Percentiles rank a stretch among this genome's conserved stretches.
These are phyloP conservation scores for Microplitis manilae DNA, from an alignment of 2,888 invertebrate genomes.

Conservation along the genomic window DNA sequence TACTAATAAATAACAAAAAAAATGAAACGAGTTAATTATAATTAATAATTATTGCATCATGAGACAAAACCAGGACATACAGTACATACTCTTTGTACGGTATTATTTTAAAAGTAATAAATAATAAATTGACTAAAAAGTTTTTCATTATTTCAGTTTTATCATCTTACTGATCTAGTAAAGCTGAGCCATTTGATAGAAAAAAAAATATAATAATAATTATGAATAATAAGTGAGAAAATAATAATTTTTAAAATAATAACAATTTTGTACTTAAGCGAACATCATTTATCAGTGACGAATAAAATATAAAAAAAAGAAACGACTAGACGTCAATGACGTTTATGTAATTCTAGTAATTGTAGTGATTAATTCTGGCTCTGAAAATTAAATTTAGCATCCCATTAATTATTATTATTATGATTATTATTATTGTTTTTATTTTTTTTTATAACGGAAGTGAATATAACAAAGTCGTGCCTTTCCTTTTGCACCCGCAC, in stretches of 20 bases:
- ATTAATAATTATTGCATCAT: slow-evolving; percentile 9
- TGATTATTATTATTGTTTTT: slow-evolving; percentile 32
- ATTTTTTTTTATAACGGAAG: slow-evolving; percentile 40
- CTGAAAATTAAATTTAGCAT: slow-evolving; percentile 40
- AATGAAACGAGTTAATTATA: slow-evolving; percentile 29
- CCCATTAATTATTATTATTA: slow-evolving; percentile 27
- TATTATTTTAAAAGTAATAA: neutral
- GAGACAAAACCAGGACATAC: slow-evolving; percentile 23
- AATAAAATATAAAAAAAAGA: slow-evolving; percentile 32
- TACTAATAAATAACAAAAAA: slow-evolving; percentile 46
- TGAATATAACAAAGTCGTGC: slow-evolving; percentile 48
- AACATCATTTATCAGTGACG: slow-evolving; percentile 30
- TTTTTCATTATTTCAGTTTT: neutral
- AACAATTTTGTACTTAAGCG: slow-evolving; percentile 56
- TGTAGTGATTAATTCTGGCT: slow-evolving; percentile 43
- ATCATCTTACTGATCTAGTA: slow-evolving; percentile 11
- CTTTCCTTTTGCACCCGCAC: slow-evolving; percentile 49
- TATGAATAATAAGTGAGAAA: neutral
- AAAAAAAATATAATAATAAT: neutral
- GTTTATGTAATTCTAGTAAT: neutral
- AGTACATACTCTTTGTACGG: slow-evolving; percentile 4
- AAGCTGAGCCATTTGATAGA: slow-evolving; percentile 20
- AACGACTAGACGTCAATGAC: slow-evolving; percentile 19
- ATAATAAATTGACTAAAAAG: neutral
- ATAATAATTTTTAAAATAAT: slow-evolving; percentile 31